phyloP scores from a whole-genome alignment of 2,888 invertebrate species.

The Escarpia spicata region DNA sequence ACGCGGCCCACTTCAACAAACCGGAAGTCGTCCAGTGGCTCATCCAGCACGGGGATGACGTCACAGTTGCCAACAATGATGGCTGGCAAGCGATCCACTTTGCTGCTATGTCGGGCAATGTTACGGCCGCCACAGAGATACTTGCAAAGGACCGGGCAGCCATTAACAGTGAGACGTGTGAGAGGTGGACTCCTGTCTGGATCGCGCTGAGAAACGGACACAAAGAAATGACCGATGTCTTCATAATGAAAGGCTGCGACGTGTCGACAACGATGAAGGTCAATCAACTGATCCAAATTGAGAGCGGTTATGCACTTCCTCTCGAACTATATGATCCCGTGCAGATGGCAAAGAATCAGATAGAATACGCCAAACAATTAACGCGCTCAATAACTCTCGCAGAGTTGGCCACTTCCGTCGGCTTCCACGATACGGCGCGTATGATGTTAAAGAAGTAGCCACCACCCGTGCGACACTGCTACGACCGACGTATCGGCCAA shows the following conservation, averaged over 20 bases:
- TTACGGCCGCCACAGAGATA: neutral
- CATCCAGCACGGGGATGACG: neutral
- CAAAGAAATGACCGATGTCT: neutral
- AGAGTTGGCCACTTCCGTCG: neutral
- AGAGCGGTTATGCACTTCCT: neutral
- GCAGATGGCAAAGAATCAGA: neutral
- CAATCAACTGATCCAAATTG: neutral
- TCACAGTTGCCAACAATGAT: neutral
- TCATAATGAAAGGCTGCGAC: slow-evolving; percentile 3
- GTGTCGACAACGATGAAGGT: neutral
- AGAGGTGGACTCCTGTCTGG: neutral
- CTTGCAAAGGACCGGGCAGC: neutral
- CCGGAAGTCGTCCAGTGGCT: neutral
- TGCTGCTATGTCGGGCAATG: neutral
- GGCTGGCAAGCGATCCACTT: slow-evolving; percentile 6
- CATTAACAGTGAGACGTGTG: neutral
- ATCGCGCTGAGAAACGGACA: neutral
- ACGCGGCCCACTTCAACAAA: neutral
- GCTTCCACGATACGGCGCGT: neutral
- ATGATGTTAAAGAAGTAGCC: neutral
- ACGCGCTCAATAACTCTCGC: neutral
- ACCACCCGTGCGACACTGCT: neutral
- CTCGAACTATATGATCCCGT: neutral
- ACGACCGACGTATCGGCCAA: neutral
- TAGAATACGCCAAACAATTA: neutral